Evolutionary conservation across 2,797 vertebrate species (phyloP), one percentile per base, ranked within the genome.

Genomic region (Poecilia gillii): DNA sequence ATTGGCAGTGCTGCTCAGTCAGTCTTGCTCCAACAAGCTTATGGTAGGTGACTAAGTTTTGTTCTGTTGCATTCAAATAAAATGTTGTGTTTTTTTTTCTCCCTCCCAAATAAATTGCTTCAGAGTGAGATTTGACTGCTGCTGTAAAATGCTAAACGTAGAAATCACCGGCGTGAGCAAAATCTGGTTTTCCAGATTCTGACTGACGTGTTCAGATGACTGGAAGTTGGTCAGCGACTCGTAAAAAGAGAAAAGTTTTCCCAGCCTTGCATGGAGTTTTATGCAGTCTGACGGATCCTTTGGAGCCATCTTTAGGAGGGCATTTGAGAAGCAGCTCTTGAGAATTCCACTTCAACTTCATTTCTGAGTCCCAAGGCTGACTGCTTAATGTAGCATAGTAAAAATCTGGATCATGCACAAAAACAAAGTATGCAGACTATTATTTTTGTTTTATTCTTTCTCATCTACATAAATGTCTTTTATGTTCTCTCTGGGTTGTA

Each of bases 401-500:
- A 41, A 36, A 71, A 45, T 71, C 43, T 28, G 68, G 41, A 70
- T 45, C 49, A 45, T 20, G 55, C 49, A 72, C 39, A 71, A 31
- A 55, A 53, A 39, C 33, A 41, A 68, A 49, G 39, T 6, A 77
- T 33, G 16, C 0, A 20, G 70, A 6, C 45, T 62, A 39, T 70
- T 41, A 12, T 31, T 51, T 51, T 47, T 64, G 8, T 47, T 76
- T 39, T 66, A 75, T 66, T 83, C 39, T 73, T 28, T 33, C 68
- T 11, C 47, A 39, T 64, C 2, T 23, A 53, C 46, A 64, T 66
- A 46, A 28, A 73, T 71, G 72, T 43, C 62, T 75, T 82, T 70
- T 72, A 70, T 81, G 51, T 45, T 77, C 53, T 36, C 8, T 36
- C 8, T 39, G 62, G 80, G 71, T 85, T 90, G 84, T 73, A 76